Evolutionary conservation across 2,113 vertebrate genomes (phyloP), one percentile per base, ranked within the genome.

Genomic region (Labeo rohita): DNA sequence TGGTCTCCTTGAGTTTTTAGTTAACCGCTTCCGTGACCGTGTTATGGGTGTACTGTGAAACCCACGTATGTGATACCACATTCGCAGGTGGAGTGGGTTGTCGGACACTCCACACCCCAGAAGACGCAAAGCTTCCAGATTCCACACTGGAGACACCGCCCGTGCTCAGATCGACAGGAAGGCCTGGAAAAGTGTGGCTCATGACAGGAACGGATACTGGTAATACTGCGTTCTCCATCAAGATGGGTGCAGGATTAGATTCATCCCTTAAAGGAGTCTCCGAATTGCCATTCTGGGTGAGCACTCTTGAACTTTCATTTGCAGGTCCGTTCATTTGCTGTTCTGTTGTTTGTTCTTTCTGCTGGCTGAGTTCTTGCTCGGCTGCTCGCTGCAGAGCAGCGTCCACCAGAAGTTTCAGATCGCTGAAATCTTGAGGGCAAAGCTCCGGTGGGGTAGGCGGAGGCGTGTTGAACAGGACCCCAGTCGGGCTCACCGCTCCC

Each of bases 391-490:
- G 97, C 70, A 97, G 89, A 0, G 97, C 97, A 11, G 96, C 97
- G 8, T 99, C 97, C 78, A 98, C 96, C 85, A 99, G 93, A 79
- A 99, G 92, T 92, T 95, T 96, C 90, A 99, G 93, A 90, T 97
- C 95, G 61, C 97, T 98, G 94, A 99, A 99, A 92, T 98, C 97
- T 0, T 98, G 96, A 0, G 95, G 95, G 3, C 95, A 95, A 76
- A 96, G 95, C 91, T 97, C 96, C 0, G 97, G 96, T 1, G 97
- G 97, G 0, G 97, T 97, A 0, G 96, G 96, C 0, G 97, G 97
- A 3, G 95, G 95, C 0, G 97, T 98, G 92, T 98, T 97, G 89
- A 97, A 98, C 74, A 97, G 95, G 91, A 96, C 96, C 0, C 94
- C 93, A 0, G 93, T 94, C 81, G 96, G 96, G 90, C 95, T 97